phyloP scores from a whole-genome alignment of 2,888 invertebrate genomes.

The Resseliella maxima region DNA sequence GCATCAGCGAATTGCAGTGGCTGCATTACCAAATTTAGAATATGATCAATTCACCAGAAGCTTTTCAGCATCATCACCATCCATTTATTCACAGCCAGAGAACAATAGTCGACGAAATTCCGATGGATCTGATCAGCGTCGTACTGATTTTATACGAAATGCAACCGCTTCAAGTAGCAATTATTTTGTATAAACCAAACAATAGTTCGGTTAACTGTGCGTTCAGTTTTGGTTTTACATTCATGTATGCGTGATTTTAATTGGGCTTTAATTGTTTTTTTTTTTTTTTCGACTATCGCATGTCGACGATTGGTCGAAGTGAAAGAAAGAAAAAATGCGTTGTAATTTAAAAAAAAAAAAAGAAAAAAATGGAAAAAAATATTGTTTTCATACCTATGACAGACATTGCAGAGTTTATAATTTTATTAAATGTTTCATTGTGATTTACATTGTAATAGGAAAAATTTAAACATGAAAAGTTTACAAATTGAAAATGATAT shows the following conservation, averaged over 20 bases:
- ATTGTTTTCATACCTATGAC: constrained; percentile 18
- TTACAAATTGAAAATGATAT: neutral
- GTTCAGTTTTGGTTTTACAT: too few species aligned
- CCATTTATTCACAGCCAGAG: neutral
- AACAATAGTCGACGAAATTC: neutral
- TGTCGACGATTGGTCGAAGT: neutral
- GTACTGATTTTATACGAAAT: neutral
- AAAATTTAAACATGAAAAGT: neutral
- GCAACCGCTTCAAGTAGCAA: neutral
- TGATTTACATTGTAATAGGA: constrained; percentile 28
- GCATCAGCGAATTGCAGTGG: constrained; percentile 64
- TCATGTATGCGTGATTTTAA: too few species aligned
- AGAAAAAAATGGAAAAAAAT: too few species aligned
- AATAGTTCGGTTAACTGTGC: too few species aligned
- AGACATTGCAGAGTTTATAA: neutral
- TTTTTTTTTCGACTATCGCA: too few species aligned
- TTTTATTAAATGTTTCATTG: neutral
- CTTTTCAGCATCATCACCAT: constrained; percentile 46
- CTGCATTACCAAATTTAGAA: constrained; percentile 64
- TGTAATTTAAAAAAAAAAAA: neutral
- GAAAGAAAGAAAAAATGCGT: neutral
- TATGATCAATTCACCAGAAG: constrained; percentile 54
- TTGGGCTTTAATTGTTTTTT: too few species aligned
- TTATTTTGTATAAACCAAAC: constrained; percentile 10
- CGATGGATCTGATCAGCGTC: neutral